Conservation (phyloP, 53 echinoderm and acorn worm genomes). For the Mesocentrotus franciscanus region DNA sequence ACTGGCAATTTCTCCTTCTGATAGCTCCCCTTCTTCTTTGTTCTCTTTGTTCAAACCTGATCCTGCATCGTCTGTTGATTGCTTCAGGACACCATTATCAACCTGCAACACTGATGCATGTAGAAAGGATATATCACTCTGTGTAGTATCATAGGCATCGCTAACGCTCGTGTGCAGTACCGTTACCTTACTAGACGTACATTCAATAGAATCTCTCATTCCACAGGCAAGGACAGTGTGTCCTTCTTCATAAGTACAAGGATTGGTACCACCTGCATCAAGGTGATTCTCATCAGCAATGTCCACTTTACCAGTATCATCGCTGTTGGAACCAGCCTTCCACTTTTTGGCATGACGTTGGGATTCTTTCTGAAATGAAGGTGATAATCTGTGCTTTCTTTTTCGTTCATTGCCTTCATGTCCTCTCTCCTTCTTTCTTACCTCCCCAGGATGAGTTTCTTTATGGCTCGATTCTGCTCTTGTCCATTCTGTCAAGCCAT, state of each 20-base stretch:
- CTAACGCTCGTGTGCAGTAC: conserved; percentile 44
- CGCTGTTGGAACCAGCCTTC: background rate
- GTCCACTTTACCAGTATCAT: background rate
- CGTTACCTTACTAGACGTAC: conserved; percentile 49
- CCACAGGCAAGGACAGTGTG: conserved; percentile 66
- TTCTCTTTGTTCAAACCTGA: background rate
- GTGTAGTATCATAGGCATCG: conserved; percentile 44
- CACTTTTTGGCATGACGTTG: background rate
- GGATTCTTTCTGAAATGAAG: background rate
- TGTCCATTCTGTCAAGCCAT: conserved; percentile 33
- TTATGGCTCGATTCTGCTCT: background rate
- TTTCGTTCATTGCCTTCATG: background rate
- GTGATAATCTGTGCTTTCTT: conserved; percentile 26
- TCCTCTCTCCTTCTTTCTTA: background rate
- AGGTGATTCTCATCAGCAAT: background rate
- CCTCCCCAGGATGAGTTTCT: background rate
- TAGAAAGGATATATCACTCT: conserved; percentile 24
- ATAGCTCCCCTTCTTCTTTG: conserved; percentile 41
- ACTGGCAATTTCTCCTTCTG: conserved; percentile 56
- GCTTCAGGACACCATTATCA: background rate
- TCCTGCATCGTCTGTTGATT: background rate
- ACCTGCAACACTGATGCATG: background rate
- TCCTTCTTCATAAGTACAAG: conserved; percentile 54
- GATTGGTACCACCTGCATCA: background rate
- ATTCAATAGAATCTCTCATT: conserved; percentile 23